Evolutionary conservation across 2,888 invertebrate species (phyloP).

Genomic region (Pristionchus mayeri): DNA sequence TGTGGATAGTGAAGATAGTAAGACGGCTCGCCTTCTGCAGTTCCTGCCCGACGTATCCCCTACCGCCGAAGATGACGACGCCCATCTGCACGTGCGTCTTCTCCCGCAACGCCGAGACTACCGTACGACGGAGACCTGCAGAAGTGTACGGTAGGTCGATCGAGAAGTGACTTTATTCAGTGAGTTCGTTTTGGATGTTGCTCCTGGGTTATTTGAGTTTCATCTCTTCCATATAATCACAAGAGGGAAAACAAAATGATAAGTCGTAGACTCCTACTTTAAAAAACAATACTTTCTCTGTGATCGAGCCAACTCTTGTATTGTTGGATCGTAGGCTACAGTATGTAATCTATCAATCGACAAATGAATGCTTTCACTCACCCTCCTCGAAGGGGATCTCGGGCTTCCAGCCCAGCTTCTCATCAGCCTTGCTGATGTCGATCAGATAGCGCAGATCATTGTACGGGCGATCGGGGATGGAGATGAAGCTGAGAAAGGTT

Average conservation of each 20-base stretch:
- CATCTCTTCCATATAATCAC: too few species aligned
- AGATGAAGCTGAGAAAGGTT: slow-evolving; percentile 57
- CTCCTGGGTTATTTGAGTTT: too few species aligned
- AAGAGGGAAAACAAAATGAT: too few species aligned
- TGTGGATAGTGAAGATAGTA: background rate
- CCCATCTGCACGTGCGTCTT: slow-evolving; percentile 66
- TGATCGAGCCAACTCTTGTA: too few species aligned
- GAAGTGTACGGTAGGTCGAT: background rate
- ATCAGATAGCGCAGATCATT: slow-evolving; percentile 75
- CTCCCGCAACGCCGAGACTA: slow-evolving; percentile 63
- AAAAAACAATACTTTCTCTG: too few species aligned
- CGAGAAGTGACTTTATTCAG: background rate
- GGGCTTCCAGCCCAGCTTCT: slow-evolving; percentile 71
- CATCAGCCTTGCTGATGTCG: slow-evolving; percentile 69
- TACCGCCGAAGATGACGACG: slow-evolving; percentile 71
- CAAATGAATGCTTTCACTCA: slow-evolving; percentile 10
- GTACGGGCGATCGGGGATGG: slow-evolving; percentile 75
- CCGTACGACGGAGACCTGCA: slow-evolving; percentile 68
- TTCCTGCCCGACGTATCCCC: slow-evolving; percentile 68
- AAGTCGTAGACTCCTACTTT: too few species aligned
- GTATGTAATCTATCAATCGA: too few species aligned
- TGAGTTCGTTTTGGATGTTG: too few species aligned
- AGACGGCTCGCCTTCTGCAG: slow-evolving; percentile 63
- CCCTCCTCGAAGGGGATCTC: slow-evolving; percentile 70
- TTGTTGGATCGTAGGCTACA: too few species aligned